Evolutionary conservation across 2,113 vertebrate species (phyloP).

Genomic region (Pachyramphus minor): DNA sequence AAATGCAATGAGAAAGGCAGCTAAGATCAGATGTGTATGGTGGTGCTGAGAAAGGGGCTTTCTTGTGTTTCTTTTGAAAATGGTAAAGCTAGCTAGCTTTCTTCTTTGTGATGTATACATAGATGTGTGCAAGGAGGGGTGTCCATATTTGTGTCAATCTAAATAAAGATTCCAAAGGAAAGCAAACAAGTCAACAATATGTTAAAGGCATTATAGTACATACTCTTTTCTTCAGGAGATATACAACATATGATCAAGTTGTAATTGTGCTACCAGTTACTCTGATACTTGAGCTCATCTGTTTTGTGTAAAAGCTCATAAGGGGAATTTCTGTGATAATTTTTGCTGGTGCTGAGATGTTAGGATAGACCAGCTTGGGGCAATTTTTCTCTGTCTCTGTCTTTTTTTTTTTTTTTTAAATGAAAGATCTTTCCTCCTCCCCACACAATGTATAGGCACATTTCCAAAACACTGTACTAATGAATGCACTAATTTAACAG

Average conservation of each 20-base stretch:
- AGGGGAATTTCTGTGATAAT: neutral
- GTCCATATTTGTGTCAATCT: neutral
- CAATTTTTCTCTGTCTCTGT: neutral
- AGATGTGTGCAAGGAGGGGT: neutral
- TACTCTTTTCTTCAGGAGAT: neutral
- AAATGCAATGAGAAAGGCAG: neutral
- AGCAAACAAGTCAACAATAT: neutral
- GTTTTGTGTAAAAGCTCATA: neutral
- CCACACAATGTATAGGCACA: neutral
- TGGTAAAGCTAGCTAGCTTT: neutral
- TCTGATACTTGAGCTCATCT: neutral
- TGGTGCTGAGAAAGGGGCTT: neutral
- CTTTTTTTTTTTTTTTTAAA: neutral
- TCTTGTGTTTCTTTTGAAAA: neutral
- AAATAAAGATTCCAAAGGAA: neutral
- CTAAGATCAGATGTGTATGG: neutral
- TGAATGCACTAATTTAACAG: constrained; percentile 46
- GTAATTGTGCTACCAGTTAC: neutral
- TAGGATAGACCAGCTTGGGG: neutral
- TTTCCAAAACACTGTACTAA: constrained; percentile 37
- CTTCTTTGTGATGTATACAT: neutral
- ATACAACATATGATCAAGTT: neutral
- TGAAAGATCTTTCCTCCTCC: neutral
- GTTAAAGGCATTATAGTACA: neutral
- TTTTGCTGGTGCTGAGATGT: neutral